Evolutionary conservation across 1,140 invertebrate species (phyloP).

Genomic region (Anastrepha ludens): DNA sequence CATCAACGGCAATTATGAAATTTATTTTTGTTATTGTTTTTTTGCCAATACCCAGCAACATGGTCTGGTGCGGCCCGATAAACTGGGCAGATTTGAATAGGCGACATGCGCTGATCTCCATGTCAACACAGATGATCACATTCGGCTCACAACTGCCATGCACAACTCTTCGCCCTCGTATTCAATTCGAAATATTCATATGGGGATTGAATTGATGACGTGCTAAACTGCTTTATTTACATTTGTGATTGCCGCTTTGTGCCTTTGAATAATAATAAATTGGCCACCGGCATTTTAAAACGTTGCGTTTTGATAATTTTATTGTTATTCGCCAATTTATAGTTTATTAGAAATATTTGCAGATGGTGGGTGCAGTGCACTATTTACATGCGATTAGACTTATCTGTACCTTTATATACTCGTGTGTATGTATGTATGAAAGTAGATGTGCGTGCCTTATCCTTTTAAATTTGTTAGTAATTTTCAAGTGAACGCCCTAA

Average conservation of each 20-base stretch:
- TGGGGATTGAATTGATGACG: slow-evolving; percentile 43
- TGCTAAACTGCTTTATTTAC: slow-evolving; percentile 50
- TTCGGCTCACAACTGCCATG: slow-evolving; percentile 60
- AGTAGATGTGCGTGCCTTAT: not conserved
- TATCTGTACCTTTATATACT: not conserved
- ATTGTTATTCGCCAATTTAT: slow-evolving; percentile 51
- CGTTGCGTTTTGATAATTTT: slow-evolving; percentile 43
- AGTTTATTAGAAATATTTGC: slow-evolving; percentile 44
- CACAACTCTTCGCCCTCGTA: not conserved
- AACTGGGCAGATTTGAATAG: slow-evolving; percentile 18
- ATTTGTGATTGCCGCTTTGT: slow-evolving; percentile 49
- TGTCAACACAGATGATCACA: slow-evolving; percentile 74
- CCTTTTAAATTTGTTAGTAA: not conserved
- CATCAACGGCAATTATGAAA: slow-evolving; percentile 45
- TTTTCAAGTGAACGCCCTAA: not conserved
- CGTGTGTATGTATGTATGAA: not conserved
- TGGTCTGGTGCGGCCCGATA: not conserved
- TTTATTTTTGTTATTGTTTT: slow-evolving; percentile 37
- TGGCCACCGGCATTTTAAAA: not conserved
- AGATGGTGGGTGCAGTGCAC: slow-evolving; percentile 19
- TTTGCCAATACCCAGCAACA: not conserved
- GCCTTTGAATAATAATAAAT: slow-evolving; percentile 51
- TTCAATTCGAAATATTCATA: slow-evolving; percentile 26
- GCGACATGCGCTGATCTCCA: slow-evolving; percentile 66
- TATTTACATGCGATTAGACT: not conserved